Conservation (phyloP, 1,140 invertebrate genomes). For the Pemphigus obesinymphae region DNA sequence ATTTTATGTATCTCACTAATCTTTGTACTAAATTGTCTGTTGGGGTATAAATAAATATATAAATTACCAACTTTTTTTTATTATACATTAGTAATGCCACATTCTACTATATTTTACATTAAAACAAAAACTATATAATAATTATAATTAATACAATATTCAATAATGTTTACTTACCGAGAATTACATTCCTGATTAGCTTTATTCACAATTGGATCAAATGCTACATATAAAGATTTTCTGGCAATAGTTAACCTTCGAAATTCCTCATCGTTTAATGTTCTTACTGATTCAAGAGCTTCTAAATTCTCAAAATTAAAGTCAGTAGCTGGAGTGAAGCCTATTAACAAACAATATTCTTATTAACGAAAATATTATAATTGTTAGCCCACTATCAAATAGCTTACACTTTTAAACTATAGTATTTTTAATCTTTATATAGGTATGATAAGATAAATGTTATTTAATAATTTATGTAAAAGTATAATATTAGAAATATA, state of each 20-base stretch:
- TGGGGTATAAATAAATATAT: too few relatives aligned
- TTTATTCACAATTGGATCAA: constrained; percentile 33
- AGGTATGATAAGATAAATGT: too few relatives aligned
- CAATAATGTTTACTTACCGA: background rate
- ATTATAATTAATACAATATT: background rate
- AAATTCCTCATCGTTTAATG: constrained; percentile 25
- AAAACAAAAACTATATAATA: background rate
- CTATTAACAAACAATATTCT: background rate
- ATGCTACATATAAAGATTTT: constrained; percentile 30
- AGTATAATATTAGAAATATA: too few relatives aligned
- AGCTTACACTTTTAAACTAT: too few relatives aligned
- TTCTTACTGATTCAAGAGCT: constrained; percentile 25
- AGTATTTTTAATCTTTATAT: too few relatives aligned
- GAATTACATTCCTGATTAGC: constrained; percentile 11
- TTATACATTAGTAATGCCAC: too few relatives aligned
- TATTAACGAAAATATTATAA: background rate
- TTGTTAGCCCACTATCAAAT: too few relatives aligned
- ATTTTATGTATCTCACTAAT: too few relatives aligned
- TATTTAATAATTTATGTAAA: too few relatives aligned
- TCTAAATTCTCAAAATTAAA: constrained; percentile 33
- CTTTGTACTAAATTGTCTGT: too few relatives aligned
- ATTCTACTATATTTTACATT: too few relatives aligned
- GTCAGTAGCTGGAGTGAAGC: background rate
- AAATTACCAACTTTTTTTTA: too few relatives aligned
- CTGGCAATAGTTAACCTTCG: constrained; percentile 28